phyloP scores from a whole-genome alignment of 1,140 invertebrate genomes.

The Yoshiicerus persimilis region DNA sequence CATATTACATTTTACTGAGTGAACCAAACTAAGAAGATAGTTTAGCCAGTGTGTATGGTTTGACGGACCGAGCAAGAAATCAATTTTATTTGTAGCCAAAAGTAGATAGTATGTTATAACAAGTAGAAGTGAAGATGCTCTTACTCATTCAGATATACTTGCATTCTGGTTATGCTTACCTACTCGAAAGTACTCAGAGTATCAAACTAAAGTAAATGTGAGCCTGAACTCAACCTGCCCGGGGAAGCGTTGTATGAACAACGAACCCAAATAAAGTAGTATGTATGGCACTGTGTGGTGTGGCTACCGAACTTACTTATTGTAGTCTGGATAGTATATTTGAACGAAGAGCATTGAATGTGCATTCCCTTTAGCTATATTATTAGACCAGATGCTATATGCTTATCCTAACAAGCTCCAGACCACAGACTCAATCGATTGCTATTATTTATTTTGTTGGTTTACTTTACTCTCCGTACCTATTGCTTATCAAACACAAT shows the following conservation, averaged over 20 bases:
- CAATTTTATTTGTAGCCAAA: conserved; percentile 1
- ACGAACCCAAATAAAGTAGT: background rate
- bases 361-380: background rate
- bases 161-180: background rate
- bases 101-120: background rate
- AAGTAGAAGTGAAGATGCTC: background rate
- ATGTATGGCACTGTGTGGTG: background rate
- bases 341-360: too few relatives aligned
- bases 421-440: conserved; percentile 8
- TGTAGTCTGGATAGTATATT: background rate
- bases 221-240: background rate
- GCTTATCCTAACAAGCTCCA: background rate
- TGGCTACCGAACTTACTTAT: background rate
- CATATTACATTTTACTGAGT: too few relatives aligned
- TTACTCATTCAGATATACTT: background rate
- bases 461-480: background rate
- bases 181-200: too few relatives aligned
- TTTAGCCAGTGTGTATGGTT: background rate
- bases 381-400: background rate
- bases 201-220: background rate
- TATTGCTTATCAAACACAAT: background rate
- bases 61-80: background rate
- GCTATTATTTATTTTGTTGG: conserved; percentile 4
- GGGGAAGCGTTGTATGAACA: background rate
- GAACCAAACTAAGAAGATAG: background rate